A percentile compares a stretch with the other conserved stretches of the same genome.
These are phyloP conservation scores for Camponotus pennsylvanicus DNA, from an alignment of 1,140 invertebrate species.

Conservation along the genomic window DNA sequence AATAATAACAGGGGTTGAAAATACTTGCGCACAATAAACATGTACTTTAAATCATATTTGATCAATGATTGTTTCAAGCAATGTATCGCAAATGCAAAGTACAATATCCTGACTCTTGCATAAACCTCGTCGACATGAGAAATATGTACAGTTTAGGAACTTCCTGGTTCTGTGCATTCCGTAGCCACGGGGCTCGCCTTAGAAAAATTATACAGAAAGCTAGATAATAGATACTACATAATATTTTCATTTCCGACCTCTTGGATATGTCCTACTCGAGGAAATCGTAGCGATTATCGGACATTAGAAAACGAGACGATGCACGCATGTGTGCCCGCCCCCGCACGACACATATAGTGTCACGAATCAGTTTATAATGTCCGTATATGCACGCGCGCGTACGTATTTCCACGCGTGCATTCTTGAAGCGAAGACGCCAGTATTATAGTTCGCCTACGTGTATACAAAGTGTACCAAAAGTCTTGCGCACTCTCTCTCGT, in stretches of 20 bases:
- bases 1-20: constrained; percentile 1
- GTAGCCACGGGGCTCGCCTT: background rate
- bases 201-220: constrained; percentile 11
- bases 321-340: constrained; percentile 26
- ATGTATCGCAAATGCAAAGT: constrained; percentile 25
- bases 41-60: constrained; percentile 38
- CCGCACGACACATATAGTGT: constrained; percentile 41
- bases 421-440: constrained; percentile 6
- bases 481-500: background rate
- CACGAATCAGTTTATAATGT: constrained; percentile 31
- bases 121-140: constrained; percentile 50
- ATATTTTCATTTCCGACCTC: constrained; percentile 53
- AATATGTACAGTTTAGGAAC: constrained; percentile 57
- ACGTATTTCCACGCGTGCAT: constrained; percentile 15
- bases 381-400: constrained; percentile 10
- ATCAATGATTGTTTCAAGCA: constrained; percentile 53
- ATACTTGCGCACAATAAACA: background rate
- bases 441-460: constrained; percentile 61
- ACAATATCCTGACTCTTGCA: constrained; percentile 53
- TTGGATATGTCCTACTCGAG: background rate
- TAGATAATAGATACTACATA: constrained; percentile 50
- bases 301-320: constrained; percentile 8
- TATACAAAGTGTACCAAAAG: constrained; percentile 13
- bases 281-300: constrained; percentile 40
- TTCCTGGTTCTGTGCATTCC: constrained; percentile 59